Percentiles rank a stretch among this genome's conserved stretches.
Evolutionary conservation across 2,888 invertebrate genomes (phyloP).

Genomic region (Acrobasis repandana): DNA sequence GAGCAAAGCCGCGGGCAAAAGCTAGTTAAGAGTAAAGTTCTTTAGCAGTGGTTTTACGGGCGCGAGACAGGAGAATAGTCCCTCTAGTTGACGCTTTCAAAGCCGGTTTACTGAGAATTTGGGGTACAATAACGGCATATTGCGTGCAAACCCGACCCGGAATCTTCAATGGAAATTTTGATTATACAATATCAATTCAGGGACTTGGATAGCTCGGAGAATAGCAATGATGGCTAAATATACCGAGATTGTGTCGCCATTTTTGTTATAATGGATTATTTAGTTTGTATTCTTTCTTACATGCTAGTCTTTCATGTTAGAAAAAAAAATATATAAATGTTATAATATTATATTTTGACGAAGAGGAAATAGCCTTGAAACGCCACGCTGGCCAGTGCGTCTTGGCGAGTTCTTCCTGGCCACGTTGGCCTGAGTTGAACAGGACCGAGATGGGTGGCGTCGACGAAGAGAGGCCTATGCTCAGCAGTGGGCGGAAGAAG

Average conservation of each 20-base stretch:
- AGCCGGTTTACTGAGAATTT: constrained; percentile 28
- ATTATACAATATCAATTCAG: constrained; percentile 23
- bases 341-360: no score
- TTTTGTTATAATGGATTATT: background rate
- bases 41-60: background rate
- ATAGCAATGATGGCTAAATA: constrained; percentile 14
- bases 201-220: background rate
- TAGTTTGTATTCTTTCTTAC: no score
- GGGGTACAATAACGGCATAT: constrained; percentile 30
- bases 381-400: no score
- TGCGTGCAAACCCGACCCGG: constrained; percentile 31
- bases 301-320: no score
- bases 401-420: no score
- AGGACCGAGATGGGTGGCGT: no score
- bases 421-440: no score
- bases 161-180: constrained; percentile 19
- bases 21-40: background rate
- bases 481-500: no score
- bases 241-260: background rate
- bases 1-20: no score
- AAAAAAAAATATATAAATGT: no score
- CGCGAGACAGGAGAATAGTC: constrained; percentile 28
- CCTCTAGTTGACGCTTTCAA: constrained; percentile 23
- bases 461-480: no score
- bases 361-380: no score